These are phyloP conservation scores for Dascillus cervinus DNA, from an alignment of 2,888 invertebrate species.

Conservation along the genomic window DNA sequence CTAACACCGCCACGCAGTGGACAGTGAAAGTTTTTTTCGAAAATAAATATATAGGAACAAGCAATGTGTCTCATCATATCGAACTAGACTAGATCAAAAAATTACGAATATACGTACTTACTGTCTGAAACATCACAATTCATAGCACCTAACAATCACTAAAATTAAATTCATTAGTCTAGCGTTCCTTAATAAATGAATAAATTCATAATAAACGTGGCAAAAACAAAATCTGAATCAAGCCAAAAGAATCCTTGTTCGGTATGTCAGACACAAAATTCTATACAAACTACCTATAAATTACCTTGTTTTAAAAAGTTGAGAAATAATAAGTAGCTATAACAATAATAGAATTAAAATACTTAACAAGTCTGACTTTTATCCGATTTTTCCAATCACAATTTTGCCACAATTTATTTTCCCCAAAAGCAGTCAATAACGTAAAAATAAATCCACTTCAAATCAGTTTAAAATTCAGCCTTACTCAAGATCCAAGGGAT, in stretches of 20 bases:
- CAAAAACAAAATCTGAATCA: too few species aligned
- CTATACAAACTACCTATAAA: neutral
- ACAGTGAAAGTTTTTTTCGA: conserved; percentile 12
- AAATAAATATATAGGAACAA: conserved; percentile 9
- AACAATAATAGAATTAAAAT: too few species aligned
- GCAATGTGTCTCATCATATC: conserved; percentile 12
- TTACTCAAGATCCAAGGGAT: too few species aligned
- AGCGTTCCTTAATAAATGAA: conserved; percentile 13
- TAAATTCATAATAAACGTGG: too few species aligned
- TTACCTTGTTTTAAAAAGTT: neutral
- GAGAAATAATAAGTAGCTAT: too few species aligned
- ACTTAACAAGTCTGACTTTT: too few species aligned
- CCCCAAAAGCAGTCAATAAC: neutral
- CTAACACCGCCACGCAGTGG: too few species aligned
- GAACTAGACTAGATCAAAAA: conserved; percentile 9
- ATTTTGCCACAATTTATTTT: neutral
- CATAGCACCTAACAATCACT: conserved; percentile 13
- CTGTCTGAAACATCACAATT: conserved; percentile 13
- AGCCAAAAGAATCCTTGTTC: too few species aligned
- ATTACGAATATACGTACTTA: conserved; percentile 8
- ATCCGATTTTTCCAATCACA: too few species aligned
- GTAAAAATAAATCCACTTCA: too few species aligned
- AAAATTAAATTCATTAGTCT: conserved; percentile 8
- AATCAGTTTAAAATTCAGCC: too few species aligned
- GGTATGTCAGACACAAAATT: conserved; percentile 10